Conservation (phyloP, 2,888 invertebrate genomes). For the Suillia variegata region DNA sequence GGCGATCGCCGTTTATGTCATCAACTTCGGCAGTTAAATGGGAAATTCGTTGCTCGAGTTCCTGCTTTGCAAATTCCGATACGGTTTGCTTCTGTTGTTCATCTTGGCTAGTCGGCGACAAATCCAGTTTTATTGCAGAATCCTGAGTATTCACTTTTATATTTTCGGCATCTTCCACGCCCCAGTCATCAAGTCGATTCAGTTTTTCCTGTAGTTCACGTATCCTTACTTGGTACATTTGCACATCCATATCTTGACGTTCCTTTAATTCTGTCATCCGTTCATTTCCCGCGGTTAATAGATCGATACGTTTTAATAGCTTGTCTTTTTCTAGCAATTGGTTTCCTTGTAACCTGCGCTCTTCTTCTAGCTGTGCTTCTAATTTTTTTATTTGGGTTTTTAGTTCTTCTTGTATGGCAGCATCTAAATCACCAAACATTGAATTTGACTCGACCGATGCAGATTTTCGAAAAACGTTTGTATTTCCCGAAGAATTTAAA, state of each 20-base stretch:
- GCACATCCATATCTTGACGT: conserved; percentile 76
- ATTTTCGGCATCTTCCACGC: conserved; percentile 30
- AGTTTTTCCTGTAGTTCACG: conserved; percentile 73
- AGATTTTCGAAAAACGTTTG: conserved; percentile 36
- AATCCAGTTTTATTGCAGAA: background rate
- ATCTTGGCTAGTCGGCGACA: background rate
- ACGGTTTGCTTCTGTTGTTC: background rate
- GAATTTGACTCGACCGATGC: conserved; percentile 34
- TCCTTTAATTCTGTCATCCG: conserved; percentile 81
- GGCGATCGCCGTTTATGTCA: conserved; percentile 68
- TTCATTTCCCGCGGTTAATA: conserved; percentile 76
- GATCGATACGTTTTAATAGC: conserved; percentile 73
- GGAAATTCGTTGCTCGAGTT: conserved; percentile 53
- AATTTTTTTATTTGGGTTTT: conserved; percentile 69
- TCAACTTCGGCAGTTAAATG: conserved; percentile 65
- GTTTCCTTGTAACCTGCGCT: conserved; percentile 66
- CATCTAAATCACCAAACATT: conserved; percentile 69
- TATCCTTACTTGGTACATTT: conserved; percentile 74
- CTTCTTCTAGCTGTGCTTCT: conserved; percentile 70
- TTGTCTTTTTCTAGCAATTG: conserved; percentile 72
- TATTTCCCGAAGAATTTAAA: conserved; percentile 30
- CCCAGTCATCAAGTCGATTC: conserved; percentile 64
- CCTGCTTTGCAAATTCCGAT: conserved; percentile 3
- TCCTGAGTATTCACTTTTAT: background rate
- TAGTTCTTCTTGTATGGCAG: conserved; percentile 82